Evolutionary conservation across 2,888 invertebrate species (phyloP), one percentile per base, ranked within the genome.

Genomic region (Rhagonycha fulva): DNA sequence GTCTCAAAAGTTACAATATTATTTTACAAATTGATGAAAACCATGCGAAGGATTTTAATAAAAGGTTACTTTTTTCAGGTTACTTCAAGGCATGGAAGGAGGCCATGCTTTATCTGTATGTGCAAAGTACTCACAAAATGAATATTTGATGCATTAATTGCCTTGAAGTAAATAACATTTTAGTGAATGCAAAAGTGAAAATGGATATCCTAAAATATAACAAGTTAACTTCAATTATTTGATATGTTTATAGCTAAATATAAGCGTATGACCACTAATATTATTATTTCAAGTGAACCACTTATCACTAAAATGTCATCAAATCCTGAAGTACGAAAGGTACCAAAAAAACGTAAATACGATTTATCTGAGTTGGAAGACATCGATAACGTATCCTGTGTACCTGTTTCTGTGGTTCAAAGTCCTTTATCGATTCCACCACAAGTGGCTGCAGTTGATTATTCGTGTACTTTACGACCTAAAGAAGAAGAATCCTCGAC

Each of bases 281-380:
- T 69, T 70, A 67, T 68, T 47, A 61, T 72, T 70, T 26, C 63
- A 23, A 66, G 60, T 66, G 71, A 72, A 70, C 72, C 30, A 23
- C 28, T 32, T 72, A 28, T 75, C 32, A 75, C 61, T 23, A 77
- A 70, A 71, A 76, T 71, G 76, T 73, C 74, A 30, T 70, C 78
- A 62, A 72, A 79, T 79, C 74, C 75, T 68, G 81, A 87, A 84
- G 91, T 93, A 80, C 90, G 94, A 79, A 96, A 95, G 87, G 92
- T 98, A 86, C 98, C 98, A 75, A 98, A 98, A 89, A 98, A 98
- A 89, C 92, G 98, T 80, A 96, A 96, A 89, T 95, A 94, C 85
- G 93, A 94, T 87, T 93, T 93, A 66, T 92, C 94, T 66, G 94
- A 94, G 84, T 88, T 94, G 75, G 95, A 95, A 87, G 94, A 94